Conservation (phyloP, 2,797 vertebrate genomes). For the Lophius americanus region DNA sequence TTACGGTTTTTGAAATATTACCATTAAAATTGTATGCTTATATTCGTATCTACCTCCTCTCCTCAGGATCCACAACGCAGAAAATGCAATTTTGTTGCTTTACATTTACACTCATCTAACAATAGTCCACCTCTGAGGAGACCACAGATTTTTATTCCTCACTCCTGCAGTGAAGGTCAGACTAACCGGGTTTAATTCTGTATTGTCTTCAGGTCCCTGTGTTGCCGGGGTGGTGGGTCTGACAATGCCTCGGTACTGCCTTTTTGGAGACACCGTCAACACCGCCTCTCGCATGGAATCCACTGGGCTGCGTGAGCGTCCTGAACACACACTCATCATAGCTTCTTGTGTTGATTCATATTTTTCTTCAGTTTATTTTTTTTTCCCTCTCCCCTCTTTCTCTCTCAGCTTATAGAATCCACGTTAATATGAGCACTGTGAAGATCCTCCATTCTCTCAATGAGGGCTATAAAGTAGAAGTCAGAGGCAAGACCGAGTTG, state of each 20-base stretch:
- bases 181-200: not conserved
- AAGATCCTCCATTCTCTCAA: constrained; percentile 83
- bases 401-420: constrained; percentile 86
- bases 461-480: constrained; percentile 84
- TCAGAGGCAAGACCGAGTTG: constrained; percentile 84
- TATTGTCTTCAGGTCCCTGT: constrained; percentile 75
- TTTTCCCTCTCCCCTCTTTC: constrained; percentile 5
- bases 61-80: no score
- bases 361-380: not conserved
- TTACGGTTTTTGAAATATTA: no score
- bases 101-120: no score
- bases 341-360: not conserved
- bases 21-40: no score
- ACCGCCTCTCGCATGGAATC: constrained; percentile 90
- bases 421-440: constrained; percentile 84
- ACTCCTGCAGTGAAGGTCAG: no score
- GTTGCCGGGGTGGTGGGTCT: constrained; percentile 88
- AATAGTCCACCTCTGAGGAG: no score
- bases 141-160: no score
- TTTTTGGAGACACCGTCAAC: constrained; percentile 90
- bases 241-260: constrained; percentile 90
- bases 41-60: no score
- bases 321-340: not conserved
- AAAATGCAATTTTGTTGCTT: no score
- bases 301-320: constrained; percentile 85